Evolutionary conservation across 2,113 vertebrate species (phyloP).

Genomic region (Mus musculus): DNA sequence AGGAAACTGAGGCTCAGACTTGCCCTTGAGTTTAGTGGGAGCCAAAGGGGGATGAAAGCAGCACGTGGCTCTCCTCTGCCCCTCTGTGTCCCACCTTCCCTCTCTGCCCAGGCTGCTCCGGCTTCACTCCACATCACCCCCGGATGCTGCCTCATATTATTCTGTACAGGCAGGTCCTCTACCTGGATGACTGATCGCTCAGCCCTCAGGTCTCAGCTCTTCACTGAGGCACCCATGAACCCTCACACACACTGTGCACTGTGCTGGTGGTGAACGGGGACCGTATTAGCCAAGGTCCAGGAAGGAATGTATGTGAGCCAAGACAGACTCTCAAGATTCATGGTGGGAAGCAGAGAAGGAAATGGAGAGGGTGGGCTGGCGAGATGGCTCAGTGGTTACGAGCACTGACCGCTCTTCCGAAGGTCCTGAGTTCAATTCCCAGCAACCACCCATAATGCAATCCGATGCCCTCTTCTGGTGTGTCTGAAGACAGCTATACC

Average conservation of each 20-base stretch:
- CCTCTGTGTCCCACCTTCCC: neutral
- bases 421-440: too few relatives aligned
- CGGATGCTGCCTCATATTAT: neutral
- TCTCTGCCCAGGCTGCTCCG: neutral
- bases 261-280: neutral
- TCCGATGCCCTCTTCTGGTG: too few relatives aligned
- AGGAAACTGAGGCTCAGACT: neutral
- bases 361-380: too few relatives aligned
- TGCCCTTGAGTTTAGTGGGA: neutral
- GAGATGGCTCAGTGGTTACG: too few relatives aligned
- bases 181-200: neutral
- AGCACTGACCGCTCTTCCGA: too few relatives aligned
- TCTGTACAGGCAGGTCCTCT: neutral
- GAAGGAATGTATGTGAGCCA: neutral
- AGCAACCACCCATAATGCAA: too few relatives aligned
- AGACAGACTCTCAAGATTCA: too few relatives aligned
- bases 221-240: neutral
- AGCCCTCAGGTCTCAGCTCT: neutral
- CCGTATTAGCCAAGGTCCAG: neutral
- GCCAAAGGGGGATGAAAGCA: too few relatives aligned
- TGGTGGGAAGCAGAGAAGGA: neutral
- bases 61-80: neutral
- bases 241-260: neutral
- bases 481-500: too few relatives aligned
- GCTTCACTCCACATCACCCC: neutral